Percentiles rank a stretch among this genome's conserved stretches.
These are phyloP conservation scores for Cephus rjabovi DNA, from an alignment of 2,888 invertebrate genomes.

Conservation along the genomic window DNA sequence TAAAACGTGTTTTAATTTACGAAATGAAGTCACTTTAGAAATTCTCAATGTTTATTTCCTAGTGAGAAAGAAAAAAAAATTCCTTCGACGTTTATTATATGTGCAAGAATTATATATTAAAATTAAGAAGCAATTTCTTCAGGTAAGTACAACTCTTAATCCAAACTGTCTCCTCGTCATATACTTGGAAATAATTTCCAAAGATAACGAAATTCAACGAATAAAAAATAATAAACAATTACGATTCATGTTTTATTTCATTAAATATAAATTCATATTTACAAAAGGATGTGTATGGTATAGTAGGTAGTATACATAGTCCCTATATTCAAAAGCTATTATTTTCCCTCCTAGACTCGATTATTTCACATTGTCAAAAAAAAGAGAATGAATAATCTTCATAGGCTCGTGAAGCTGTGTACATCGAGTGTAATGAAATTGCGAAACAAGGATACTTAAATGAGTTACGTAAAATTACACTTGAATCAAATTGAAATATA, in stretches of 20 bases:
- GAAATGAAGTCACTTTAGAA: neutral
- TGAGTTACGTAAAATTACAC: neutral
- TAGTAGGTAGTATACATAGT: neutral
- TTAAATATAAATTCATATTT: constrained; percentile 46
- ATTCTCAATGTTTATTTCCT: neutral
- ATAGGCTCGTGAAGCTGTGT: neutral
- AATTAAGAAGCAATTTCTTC: neutral
- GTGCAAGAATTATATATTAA: neutral
- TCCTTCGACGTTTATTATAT: neutral
- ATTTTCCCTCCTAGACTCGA: neutral
- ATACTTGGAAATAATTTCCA: neutral
- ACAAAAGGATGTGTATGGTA: constrained; percentile 29
- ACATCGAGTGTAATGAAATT: neutral
- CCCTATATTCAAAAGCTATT: neutral
- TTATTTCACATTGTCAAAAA: neutral
- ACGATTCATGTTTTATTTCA: constrained; percentile 37
- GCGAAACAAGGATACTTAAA: neutral
- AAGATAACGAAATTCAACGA: neutral
- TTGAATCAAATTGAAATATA: neutral
- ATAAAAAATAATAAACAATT: neutral
- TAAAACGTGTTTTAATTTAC: neutral
- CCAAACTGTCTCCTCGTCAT: neutral
- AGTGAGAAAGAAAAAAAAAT: neutral
- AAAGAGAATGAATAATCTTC: neutral
- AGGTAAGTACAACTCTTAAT: neutral